A percentile compares a stretch with the other conserved stretches of the same genome.
These are phyloP conservation scores for Halcyon malimbica DNA, from an alignment of 2,113 vertebrate genomes.

Conservation along the genomic window DNA sequence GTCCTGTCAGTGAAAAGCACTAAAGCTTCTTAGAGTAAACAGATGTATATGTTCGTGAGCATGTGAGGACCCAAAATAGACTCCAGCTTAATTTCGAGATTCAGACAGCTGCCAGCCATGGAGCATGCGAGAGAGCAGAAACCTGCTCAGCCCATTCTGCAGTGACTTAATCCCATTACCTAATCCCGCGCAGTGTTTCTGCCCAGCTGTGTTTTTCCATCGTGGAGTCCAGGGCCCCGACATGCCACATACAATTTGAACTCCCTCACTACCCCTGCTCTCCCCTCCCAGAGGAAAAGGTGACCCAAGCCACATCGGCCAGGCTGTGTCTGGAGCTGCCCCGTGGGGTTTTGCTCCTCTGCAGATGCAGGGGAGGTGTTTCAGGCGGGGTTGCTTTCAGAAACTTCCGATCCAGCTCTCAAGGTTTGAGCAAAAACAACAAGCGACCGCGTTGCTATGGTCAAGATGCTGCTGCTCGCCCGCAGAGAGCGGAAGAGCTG, in stretches of 20 bases:
- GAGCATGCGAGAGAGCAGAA: neutral
- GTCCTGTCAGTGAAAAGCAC: neutral
- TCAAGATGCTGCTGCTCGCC: neutral
- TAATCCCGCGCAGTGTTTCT: neutral
- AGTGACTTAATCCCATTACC: slow-evolving; percentile 67
- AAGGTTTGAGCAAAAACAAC: neutral
- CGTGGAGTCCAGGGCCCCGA: neutral
- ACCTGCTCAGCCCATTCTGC: slow-evolving; percentile 47
- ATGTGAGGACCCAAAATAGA: slow-evolving; percentile 51
- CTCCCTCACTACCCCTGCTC: neutral
- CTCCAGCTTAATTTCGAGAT: slow-evolving; percentile 9
- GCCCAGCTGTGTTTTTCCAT: slow-evolving; percentile 68
- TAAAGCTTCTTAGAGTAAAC: slow-evolving; percentile 51
- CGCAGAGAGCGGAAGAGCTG: neutral
- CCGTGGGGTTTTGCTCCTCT: accelerated
- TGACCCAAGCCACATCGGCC: neutral
- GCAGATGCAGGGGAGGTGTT: neutral
- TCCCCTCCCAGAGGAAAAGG: neutral
- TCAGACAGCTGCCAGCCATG: neutral
- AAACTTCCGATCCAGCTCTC: neutral
- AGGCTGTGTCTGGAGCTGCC: neutral
- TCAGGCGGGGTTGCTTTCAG: neutral
- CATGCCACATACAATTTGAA: neutral
- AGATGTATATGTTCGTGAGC: neutral
- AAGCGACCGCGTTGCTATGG: neutral